phyloP scores from a whole-genome alignment of 1,140 invertebrate genomes.

The Coelopa frigida region DNA sequence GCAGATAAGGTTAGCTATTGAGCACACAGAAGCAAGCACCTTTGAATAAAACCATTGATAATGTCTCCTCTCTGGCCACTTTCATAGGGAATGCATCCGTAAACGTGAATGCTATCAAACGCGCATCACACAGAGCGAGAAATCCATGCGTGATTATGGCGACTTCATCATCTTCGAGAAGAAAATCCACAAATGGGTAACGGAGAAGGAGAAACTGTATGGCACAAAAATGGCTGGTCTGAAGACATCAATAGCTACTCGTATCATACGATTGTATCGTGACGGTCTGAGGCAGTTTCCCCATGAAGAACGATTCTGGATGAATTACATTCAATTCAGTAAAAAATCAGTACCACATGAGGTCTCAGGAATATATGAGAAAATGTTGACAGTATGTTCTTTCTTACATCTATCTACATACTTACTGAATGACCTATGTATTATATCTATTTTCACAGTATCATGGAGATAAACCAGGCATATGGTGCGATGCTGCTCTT shows the following conservation, averaged over 20 bases:
- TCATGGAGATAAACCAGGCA: conserved; percentile 27
- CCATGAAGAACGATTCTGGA: conserved; percentile 30
- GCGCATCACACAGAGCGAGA: conserved; percentile 28
- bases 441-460: conserved; percentile 18
- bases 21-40: background rate
- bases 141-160: conserved; percentile 23
- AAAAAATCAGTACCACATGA: conserved; percentile 28
- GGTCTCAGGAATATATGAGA: conserved; percentile 37
- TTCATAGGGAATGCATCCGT: conserved; percentile 24
- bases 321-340: conserved; percentile 31
- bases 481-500: conserved; percentile 30
- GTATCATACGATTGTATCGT: conserved; percentile 33
- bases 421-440: background rate
- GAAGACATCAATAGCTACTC: conserved; percentile 22
- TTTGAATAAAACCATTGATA: background rate
- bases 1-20: conserved; percentile 26
- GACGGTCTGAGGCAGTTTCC: conserved; percentile 26
- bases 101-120: conserved; percentile 25
- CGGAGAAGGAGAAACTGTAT: conserved; percentile 27
- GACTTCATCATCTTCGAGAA: conserved; percentile 37
- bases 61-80: background rate
- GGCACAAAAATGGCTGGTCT: conserved; percentile 20
- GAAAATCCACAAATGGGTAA: conserved; percentile 27
- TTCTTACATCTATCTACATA: background rate
- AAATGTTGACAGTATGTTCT: conserved; percentile 30